Conservation (phyloP, 2,888 invertebrate genomes). For the Boloria selene region DNA sequence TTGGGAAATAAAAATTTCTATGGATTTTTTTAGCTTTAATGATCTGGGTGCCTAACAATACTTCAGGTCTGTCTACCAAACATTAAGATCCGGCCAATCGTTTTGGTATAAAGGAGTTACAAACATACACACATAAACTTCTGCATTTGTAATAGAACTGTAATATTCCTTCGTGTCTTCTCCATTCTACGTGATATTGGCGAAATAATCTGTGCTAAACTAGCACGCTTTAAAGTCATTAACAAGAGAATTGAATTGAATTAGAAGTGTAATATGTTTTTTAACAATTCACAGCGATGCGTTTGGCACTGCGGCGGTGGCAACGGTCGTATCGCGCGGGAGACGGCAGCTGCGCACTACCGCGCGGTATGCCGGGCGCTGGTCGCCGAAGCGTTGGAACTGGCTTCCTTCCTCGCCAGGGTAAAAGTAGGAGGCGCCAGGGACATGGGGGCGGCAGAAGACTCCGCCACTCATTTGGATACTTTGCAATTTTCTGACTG, state of each 20-base stretch:
- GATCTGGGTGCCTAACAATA: too few relatives aligned
- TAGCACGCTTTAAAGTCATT: too few relatives aligned
- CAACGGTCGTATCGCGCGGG: constrained; percentile 69
- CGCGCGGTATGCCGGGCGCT: constrained; percentile 95
- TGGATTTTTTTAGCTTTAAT: too few relatives aligned
- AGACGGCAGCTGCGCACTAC: constrained; percentile 90
- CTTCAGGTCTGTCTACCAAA: too few relatives aligned
- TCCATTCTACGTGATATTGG: too few relatives aligned
- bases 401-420: constrained; percentile 94
- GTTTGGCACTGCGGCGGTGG: constrained; percentile 76
- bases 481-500: constrained; percentile 94
- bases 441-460: constrained; percentile 84
- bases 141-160: not conserved
- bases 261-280: not conserved
- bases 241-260: too few relatives aligned
- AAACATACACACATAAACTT: not conserved
- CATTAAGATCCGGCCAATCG: too few relatives aligned
- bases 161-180: too few relatives aligned
- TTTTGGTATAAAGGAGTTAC: too few relatives aligned
- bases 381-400: constrained; percentile 94
- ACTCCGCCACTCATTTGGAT: constrained; percentile 88
- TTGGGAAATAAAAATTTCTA: too few relatives aligned
- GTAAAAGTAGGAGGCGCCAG: constrained; percentile 87
- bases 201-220: too few relatives aligned
- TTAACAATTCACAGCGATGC: constrained; percentile 60